Percentiles rank a stretch among this genome's conserved stretches.
phyloP scores from a whole-genome alignment of 2,797 vertebrate species.

The Erethizon dorsatum region DNA sequence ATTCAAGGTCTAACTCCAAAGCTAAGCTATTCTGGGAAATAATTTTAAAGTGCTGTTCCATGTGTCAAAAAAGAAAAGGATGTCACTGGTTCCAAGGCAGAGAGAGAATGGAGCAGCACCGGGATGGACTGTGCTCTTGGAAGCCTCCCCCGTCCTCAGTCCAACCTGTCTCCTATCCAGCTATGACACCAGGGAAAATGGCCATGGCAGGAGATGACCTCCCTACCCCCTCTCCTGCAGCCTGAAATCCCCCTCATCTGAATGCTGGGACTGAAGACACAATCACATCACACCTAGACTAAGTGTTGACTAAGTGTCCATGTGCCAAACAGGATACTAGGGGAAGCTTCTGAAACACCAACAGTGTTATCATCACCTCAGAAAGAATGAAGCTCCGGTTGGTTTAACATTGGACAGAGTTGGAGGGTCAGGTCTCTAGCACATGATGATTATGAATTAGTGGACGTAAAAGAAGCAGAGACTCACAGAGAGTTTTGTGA shows the following conservation, averaged over 20 bases:
- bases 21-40: neutral
- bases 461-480: neutral
- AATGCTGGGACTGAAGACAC: neutral
- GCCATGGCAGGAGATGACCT: neutral
- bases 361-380: neutral
- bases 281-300: neutral
- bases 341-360: neutral
- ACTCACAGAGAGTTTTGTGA: neutral
- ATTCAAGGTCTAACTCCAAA: slow-evolving; percentile 1
- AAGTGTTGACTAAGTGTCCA: neutral
- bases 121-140: neutral
- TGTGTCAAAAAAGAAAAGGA: neutral
- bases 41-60: neutral
- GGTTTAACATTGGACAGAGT: neutral
- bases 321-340: neutral
- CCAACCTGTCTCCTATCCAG: neutral
- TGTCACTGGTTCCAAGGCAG: neutral
- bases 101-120: neutral
- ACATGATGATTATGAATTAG: neutral
- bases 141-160: neutral
- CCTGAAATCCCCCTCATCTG: neutral
- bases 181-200: neutral
- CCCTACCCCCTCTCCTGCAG: neutral
- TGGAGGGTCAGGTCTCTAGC: neutral
- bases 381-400: neutral